Base-by-base conservation (phyloP, 2,113 vertebrate species). In the Ptyas mucosa region DNA sequence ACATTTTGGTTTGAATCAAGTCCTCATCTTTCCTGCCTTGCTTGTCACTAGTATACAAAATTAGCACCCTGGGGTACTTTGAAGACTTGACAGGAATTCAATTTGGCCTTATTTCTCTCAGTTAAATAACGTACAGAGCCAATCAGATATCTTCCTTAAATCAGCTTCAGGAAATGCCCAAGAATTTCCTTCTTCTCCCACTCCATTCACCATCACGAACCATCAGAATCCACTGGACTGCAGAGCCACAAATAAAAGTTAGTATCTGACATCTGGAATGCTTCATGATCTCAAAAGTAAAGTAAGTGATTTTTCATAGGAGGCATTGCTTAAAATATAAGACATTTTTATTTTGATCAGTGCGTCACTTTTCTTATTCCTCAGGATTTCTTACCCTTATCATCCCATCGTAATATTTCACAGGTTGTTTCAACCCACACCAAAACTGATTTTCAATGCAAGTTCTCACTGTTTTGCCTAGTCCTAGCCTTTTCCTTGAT, bases 11-110 rank as follows among this genome's bases (percentile, higher is more conserved):
- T 98, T 98, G 94, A 97, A 96, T 96, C 95, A 94, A 95, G 89
- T 96, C 96, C 96, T 96, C 95, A 96, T 96, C 96, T 98, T 93
- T 94, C 96, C 95, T n/a, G 61, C 89, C 94, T 94, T 97, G 96
- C 97, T 97, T 97, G 96, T 98, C 95, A 95, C 95, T 95, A 97
- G 96, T 90, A 95, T 95, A 92, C 90, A 93, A 97, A 97, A 98
- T 97, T 97, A 98, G 96, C 94, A 94, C 96, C 88, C 93, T 93
- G 94, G 92, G 95, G 95, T 94, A 94, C 94, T 96, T 94, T 58
- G 91, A 90, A 95, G 96, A 94, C 95, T 96, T 96, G 95, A 96
- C 96, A 96, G 89, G 94, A 94, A 96, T 92, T 96, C 91, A 23
- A 91, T 95, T 97, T 96, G 95, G 90, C 95, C 95, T 95, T 96